Conservation (phyloP, 2,113 vertebrate genomes). For the Tapirus terrestris region DNA sequence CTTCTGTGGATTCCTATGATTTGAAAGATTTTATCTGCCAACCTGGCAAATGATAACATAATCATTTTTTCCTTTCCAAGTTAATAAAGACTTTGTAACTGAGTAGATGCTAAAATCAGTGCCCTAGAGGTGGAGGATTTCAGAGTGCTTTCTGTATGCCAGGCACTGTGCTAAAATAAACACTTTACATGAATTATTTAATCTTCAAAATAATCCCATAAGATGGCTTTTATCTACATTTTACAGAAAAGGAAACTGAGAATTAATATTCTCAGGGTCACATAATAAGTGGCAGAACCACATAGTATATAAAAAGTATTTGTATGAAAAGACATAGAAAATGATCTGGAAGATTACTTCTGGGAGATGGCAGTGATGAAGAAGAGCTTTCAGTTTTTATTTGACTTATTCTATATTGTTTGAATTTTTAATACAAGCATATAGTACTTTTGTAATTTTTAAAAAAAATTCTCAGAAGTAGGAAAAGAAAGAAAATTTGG, state of each 20-base stretch:
- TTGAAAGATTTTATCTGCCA: conserved; percentile 7
- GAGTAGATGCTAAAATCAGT: neutral
- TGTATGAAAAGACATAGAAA: neutral
- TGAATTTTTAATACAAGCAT: neutral
- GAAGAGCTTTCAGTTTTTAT: neutral
- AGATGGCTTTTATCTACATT: conserved; percentile 17
- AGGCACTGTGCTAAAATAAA: neutral
- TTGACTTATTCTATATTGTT: neutral
- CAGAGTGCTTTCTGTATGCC: neutral
- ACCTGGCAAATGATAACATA: neutral
- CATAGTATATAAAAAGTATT: neutral
- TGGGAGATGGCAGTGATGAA: neutral
- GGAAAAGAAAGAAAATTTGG: neutral
- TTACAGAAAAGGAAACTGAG: neutral
- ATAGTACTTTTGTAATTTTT: neutral
- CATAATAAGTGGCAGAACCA: neutral
- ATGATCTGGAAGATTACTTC: neutral
- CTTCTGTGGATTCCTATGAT: neutral
- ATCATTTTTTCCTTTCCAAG: neutral
- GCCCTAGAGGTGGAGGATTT: neutral
- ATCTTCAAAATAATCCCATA: neutral
- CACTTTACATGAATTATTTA: conserved; percentile 22
- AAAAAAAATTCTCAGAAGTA: neutral
- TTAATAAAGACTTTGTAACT: neutral
- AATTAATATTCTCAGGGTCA: neutral